Evolutionary conservation across 1,140 invertebrate species (phyloP), one percentile per base, ranked within the genome.

Genomic region (Listronotus oregonensis): DNA sequence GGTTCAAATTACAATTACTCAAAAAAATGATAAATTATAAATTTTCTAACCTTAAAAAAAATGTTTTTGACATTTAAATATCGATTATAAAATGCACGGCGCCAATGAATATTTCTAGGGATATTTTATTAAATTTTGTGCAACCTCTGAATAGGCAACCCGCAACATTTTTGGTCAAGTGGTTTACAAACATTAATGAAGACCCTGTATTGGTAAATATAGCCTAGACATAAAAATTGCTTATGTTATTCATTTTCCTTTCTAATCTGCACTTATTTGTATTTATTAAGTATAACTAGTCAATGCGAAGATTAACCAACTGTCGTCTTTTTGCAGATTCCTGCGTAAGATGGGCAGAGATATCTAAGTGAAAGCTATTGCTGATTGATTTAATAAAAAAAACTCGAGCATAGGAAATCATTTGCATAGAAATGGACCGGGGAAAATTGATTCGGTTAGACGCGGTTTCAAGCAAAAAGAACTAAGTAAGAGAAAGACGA

Each of bases 371-470:
- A 65, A 65, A 65, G 63, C 63, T 58, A 14, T 51, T 44, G 12
- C 46, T 46, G 55, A 65, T 52, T 58, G 31, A 65, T 58, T 57
- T 14, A n/a, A 46, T 47, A 64, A 58, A 65, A 55, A 55, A 65
- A 65, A 65, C 12, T 58, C 54, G 63, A 65, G 54, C 54, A 65
- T 65, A 65, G 63, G 63, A 65, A 65, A 65, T 58, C 14, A 65
- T 65, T 65, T 58, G 63, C 63, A 65, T 65, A 65, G 63, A 65
- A 65, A 65, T 58, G 54, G 63, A 65, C 54, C 63, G 55, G 40
- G 54, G 63, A 65, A 65, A 59, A 65, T 65, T 47, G 63, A 65
- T 65, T 65, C 49, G 27, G 15, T 64, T 49, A 49, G 51, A 55
- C 42, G 61, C 42, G 50, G 61, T 64, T 64, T 47, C 12, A 40